Evolutionary conservation across 2,113 vertebrate genomes (phyloP).

Genomic region (Hypanus sabinus): DNA sequence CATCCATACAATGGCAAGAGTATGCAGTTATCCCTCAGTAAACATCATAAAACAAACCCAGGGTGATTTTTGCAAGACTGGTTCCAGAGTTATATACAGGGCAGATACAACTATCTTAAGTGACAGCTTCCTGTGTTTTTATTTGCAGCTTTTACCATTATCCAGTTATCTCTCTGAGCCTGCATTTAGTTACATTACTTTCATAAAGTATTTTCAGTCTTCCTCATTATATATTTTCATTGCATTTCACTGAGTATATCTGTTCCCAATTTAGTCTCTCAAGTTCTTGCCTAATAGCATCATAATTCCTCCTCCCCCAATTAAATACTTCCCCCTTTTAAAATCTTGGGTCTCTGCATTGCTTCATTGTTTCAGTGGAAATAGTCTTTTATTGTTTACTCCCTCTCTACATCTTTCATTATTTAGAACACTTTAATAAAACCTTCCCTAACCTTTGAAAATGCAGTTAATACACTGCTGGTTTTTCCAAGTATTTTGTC

Average conservation of each 20-base stretch:
- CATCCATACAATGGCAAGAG: neutral
- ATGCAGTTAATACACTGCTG: neutral
- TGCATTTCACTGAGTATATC: too few relatives aligned
- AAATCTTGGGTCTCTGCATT: neutral
- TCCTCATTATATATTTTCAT: neutral
- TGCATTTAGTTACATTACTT: too few relatives aligned
- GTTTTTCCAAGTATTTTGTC: neutral
- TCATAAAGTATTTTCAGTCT: neutral
- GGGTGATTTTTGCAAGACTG: too few relatives aligned
- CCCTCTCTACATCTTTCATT: neutral
- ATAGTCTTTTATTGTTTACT: neutral
- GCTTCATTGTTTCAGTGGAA: neutral
- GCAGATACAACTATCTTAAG: neutral
- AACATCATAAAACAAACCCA: neutral
- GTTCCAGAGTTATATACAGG: neutral
- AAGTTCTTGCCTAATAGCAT: too few relatives aligned
- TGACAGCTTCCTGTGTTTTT: neutral
- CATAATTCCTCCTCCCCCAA: too few relatives aligned
- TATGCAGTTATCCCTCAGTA: neutral
- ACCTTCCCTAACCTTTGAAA: neutral
- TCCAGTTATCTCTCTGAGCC: neutral
- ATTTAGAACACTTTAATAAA: neutral
- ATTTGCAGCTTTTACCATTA: neutral
- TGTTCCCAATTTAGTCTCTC: too few relatives aligned
- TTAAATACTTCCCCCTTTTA: neutral